Conservation (phyloP, 2,888 invertebrate genomes). For the Argyra leucocephala region DNA sequence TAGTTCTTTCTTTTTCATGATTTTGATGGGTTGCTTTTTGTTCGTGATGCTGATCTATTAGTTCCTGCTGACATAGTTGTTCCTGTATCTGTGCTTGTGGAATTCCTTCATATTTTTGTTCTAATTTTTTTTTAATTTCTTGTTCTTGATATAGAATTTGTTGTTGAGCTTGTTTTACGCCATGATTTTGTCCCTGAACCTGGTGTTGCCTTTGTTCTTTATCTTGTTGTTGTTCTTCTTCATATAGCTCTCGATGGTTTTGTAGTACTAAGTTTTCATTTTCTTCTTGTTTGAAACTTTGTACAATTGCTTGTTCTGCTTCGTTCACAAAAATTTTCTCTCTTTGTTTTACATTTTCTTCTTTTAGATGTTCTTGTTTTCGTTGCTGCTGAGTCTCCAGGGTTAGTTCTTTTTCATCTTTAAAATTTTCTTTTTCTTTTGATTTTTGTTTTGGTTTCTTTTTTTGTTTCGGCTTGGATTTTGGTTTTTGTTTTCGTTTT, state of each 20-base stretch:
- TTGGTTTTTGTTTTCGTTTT: not conserved
- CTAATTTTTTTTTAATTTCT: conserved; percentile 22
- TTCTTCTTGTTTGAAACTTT: conserved; percentile 24
- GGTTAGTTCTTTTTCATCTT: conserved; percentile 27
- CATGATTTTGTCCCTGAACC: too few relatives aligned
- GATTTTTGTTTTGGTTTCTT: conserved; percentile 19
- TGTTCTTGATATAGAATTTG: conserved; percentile 14
- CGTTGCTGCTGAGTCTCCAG: conserved; percentile 14
- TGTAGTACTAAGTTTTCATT: not conserved
- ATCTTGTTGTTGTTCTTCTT: conserved; percentile 28
- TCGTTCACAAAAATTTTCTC: conserved; percentile 28
- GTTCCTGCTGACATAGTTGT: conserved; percentile 20
- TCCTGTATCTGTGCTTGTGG: conserved; percentile 30
- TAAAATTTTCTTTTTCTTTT: conserved; percentile 21
- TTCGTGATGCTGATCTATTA: conserved; percentile 21
- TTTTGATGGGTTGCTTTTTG: conserved; percentile 21
- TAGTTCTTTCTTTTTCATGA: too few relatives aligned
- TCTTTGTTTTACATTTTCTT: not conserved
- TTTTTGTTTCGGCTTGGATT: not conserved
- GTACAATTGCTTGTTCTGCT: conserved; percentile 35
- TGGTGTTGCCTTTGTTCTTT: too few relatives aligned
- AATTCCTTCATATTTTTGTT: conserved; percentile 31
- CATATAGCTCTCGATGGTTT: conserved; percentile 30
- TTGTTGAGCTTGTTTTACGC: conserved; percentile 16
- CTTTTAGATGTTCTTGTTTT: conserved; percentile 15